Conservation (phyloP, 1,140 invertebrate species). For the Brachionus sp. region DNA sequence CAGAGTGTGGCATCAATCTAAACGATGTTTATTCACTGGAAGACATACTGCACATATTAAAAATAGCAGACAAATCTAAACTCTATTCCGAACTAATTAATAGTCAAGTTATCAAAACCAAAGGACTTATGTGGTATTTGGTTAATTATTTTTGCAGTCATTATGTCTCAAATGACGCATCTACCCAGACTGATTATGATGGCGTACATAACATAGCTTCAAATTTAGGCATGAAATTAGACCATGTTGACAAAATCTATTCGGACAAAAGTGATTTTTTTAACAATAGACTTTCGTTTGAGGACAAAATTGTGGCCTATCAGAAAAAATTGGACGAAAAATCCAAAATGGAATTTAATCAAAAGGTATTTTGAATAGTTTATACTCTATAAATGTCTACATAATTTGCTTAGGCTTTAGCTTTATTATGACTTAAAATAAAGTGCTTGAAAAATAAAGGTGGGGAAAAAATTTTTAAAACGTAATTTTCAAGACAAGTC, state of each 20-base stretch:
- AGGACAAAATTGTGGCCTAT: slow-evolving; percentile 17
- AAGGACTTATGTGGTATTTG: slow-evolving; percentile 31
- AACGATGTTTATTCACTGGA: slow-evolving; percentile 9
- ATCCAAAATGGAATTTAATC: background rate
- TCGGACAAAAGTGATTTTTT: background rate
- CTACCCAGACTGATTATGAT: slow-evolving; percentile 36
- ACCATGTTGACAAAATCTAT: slow-evolving; percentile 8
- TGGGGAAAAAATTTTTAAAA: too few relatives aligned
- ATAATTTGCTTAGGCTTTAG: too few relatives aligned
- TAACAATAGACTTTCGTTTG: slow-evolving; percentile 18
- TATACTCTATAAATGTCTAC: too few relatives aligned
- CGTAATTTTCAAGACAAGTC: too few relatives aligned
- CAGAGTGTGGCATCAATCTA: slow-evolving; percentile 38
- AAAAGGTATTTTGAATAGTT: slow-evolving; percentile 14
- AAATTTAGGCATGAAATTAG: background rate
- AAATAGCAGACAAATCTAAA: slow-evolving; percentile 37
- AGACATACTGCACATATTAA: slow-evolving; percentile 27
- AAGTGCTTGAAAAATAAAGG: too few relatives aligned
- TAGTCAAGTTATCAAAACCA: background rate
- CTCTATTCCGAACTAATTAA: background rate
- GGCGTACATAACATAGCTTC: slow-evolving; percentile 26
- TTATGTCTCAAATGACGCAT: slow-evolving; percentile 6
- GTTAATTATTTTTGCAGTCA: slow-evolving; percentile 38
- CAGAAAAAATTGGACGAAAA: slow-evolving; percentile 39
- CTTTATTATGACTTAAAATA: too few relatives aligned